phyloP scores from a whole-genome alignment of 2,113 vertebrate genomes.

The Tinamus guttatus region DNA sequence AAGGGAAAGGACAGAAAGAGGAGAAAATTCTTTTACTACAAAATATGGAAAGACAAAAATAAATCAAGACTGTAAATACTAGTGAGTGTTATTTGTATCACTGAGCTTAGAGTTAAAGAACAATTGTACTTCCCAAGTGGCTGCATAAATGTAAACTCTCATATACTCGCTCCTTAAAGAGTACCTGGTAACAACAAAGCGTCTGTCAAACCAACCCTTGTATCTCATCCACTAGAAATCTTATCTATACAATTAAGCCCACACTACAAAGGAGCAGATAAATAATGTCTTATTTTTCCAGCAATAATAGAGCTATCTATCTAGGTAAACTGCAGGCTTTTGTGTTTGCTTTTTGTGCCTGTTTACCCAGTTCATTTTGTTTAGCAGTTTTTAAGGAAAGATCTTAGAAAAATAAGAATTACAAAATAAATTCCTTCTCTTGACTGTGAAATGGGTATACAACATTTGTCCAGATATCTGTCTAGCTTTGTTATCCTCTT shows the following conservation, averaged over 20 bases:
- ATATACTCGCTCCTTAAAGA: background rate
- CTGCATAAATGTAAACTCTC: background rate
- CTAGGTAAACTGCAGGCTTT: background rate
- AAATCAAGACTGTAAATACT: background rate
- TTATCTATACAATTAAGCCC: background rate
- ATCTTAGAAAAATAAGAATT: background rate
- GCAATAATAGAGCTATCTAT: background rate
- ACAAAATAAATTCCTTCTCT: background rate
- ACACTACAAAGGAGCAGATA: background rate
- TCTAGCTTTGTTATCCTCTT: background rate
- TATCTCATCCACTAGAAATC: background rate
- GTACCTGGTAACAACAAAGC: background rate
- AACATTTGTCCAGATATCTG: background rate
- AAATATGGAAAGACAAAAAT: background rate
- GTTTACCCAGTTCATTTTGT: background rate
- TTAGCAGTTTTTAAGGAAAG: background rate
- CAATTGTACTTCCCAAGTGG: background rate
- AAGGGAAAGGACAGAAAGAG: background rate
- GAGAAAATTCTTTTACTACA: background rate
- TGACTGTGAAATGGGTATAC: background rate
- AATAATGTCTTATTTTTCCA: background rate
- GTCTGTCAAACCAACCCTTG: background rate
- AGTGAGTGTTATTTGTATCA: background rate
- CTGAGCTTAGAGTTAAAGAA: background rate
- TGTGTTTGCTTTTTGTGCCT: background rate